Evolutionary conservation across 2,888 invertebrate species (phyloP).

Genomic region (Gnatocerus cornutus): DNA sequence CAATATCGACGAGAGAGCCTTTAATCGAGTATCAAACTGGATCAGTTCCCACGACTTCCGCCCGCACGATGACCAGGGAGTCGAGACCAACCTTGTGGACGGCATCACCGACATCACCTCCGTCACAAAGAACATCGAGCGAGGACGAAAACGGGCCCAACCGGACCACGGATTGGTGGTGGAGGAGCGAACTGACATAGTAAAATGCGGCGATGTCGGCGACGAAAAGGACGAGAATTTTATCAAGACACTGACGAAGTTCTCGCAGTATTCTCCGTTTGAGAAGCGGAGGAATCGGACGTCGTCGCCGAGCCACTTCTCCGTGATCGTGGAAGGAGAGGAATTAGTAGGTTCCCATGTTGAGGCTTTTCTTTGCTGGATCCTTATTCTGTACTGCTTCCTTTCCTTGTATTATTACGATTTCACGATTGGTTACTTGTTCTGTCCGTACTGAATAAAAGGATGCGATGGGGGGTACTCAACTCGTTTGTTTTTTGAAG

Average conservation of each 20-base stretch:
- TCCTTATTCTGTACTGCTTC: slow-evolving; percentile 41
- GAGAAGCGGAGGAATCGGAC: slow-evolving; percentile 55
- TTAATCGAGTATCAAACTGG: slow-evolving; percentile 65
- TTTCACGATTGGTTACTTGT: slow-evolving; percentile 53
- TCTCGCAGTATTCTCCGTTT: slow-evolving; percentile 59
- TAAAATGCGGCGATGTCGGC: slow-evolving; percentile 52
- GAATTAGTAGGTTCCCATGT: slow-evolving; percentile 61
- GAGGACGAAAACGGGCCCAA: neutral
- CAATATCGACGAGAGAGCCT: slow-evolving; percentile 54
- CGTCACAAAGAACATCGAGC: slow-evolving; percentile 57
- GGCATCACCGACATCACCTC: slow-evolving; percentile 65
- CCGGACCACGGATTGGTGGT: slow-evolving; percentile 56
- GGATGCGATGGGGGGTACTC: slow-evolving; percentile 1
- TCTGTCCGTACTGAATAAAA: slow-evolving; percentile 55
- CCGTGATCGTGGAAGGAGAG: slow-evolving; percentile 65
- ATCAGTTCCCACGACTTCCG: slow-evolving; percentile 66
- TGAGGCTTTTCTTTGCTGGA: slow-evolving; percentile 47
- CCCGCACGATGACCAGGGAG: slow-evolving; percentile 49
- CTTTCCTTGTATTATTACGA: slow-evolving; percentile 54
- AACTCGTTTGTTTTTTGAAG: slow-evolving; percentile 59
- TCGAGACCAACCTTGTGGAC: slow-evolving; percentile 58
- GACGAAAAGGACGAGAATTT: slow-evolving; percentile 53
- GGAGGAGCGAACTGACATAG: slow-evolving; percentile 58
- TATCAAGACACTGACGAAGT: slow-evolving; percentile 55
- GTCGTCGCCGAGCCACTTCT: slow-evolving; percentile 60